phyloP scores from a whole-genome alignment of 2,888 invertebrate genomes.

The Luperina testacea region DNA sequence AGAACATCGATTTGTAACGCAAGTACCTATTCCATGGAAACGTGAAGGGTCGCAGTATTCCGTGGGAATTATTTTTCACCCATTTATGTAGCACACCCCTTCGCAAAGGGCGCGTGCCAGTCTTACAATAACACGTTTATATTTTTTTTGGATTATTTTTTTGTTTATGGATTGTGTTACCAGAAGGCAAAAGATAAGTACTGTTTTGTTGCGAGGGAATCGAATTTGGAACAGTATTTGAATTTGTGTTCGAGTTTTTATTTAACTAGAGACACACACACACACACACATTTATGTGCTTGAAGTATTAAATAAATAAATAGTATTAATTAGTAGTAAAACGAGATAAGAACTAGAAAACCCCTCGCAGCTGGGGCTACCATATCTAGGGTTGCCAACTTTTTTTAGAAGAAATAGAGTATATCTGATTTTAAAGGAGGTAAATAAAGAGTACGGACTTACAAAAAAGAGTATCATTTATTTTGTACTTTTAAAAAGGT shows the following conservation, averaged over 20 bases:
- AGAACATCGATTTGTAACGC: slow-evolving; percentile 32
- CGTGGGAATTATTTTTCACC: slow-evolving; percentile 67
- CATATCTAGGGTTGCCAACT: no score
- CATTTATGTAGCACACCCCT: slow-evolving; percentile 47
- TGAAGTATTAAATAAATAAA: no score
- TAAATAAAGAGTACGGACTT: no score
- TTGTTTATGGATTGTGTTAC: slow-evolving; percentile 31
- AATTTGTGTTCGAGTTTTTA: not conserved
- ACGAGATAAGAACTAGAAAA: not conserved
- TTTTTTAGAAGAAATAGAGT: no score
- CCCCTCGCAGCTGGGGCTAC: no score
- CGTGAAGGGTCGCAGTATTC: slow-evolving; percentile 60
- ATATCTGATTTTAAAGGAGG: no score
- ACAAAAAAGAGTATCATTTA: no score
- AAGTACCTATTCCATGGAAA: slow-evolving; percentile 38
- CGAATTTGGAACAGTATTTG: slow-evolving; percentile 20
- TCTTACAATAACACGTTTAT: slow-evolving; percentile 61
- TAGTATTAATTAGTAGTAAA: not conserved
- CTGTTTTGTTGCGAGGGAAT: slow-evolving; percentile 20
- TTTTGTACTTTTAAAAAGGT: no score
- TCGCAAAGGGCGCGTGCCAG: slow-evolving; percentile 65
- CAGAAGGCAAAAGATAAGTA: not conserved
- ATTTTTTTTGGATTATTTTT: slow-evolving; percentile 32
- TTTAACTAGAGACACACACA: not conserved
- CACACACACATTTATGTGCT: no score